These are phyloP conservation scores for Alligator sinensis DNA, from an alignment of 2,113 vertebrate species.

Conservation along the genomic window DNA sequence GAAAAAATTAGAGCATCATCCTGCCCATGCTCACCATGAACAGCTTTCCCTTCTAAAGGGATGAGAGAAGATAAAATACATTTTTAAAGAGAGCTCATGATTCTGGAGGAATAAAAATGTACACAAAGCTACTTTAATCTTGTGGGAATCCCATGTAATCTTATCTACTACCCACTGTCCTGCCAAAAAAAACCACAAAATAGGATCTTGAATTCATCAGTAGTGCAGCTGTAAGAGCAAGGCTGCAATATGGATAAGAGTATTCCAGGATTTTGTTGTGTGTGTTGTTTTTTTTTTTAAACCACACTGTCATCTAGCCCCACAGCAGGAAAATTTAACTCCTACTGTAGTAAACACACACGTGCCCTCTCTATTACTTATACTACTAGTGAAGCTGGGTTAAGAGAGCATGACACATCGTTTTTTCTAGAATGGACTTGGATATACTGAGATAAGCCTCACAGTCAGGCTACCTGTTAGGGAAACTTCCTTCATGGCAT, in stretches of 20 bases:
- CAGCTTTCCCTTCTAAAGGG: background rate
- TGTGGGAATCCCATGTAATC: background rate
- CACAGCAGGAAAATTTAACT: background rate
- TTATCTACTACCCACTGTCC: background rate
- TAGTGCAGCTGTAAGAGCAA: background rate
- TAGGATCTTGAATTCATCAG: background rate
- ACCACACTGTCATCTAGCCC: background rate
- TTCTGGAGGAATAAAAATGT: background rate
- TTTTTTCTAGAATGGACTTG: background rate
- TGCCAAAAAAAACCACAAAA: background rate
- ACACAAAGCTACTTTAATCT: background rate
- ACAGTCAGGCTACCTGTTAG: background rate
- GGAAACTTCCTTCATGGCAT: background rate
- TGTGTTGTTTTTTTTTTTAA: background rate
- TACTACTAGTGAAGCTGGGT: rapidly evolving
- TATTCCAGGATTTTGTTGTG: too few species aligned
- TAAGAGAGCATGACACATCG: background rate
- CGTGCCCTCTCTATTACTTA: background rate
- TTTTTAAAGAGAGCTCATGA: background rate
- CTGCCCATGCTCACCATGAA: background rate
- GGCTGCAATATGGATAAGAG: background rate
- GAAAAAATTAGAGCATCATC: background rate
- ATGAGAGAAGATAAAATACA: background rate
- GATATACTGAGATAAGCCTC: background rate
- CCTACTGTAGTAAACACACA: background rate